Conservation (phyloP, 2,797 vertebrate species). For the Chiropotes sagulatus region DNA sequence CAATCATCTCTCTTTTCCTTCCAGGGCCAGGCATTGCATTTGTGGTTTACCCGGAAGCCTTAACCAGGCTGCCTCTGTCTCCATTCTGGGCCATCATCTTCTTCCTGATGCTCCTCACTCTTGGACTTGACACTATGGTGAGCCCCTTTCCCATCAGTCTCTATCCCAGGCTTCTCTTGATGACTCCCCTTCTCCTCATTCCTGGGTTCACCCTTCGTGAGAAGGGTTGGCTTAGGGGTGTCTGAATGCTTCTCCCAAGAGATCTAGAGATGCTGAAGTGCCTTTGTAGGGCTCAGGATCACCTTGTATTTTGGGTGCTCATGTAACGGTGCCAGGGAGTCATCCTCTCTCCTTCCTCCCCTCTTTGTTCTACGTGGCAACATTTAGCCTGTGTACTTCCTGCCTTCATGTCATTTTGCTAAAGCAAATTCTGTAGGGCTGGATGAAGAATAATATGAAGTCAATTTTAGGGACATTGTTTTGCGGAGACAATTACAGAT, state of each 20-base stretch:
- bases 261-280: fast-evolving
- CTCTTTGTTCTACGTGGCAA: background rate
- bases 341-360: background rate
- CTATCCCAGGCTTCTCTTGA: background rate
- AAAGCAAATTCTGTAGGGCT: background rate
- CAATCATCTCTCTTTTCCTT: constrained; percentile 41
- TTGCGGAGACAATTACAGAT: constrained; percentile 26
- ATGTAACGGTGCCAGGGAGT: fast-evolving
- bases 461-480: constrained; percentile 47
- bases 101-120: constrained; percentile 98
- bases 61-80: constrained; percentile 96
- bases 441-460: background rate
- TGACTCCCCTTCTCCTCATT: background rate
- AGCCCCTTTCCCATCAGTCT: constrained; percentile 47
- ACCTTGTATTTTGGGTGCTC: background rate
- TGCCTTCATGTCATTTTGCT: constrained; percentile 22
- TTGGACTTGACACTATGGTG: constrained; percentile 99
- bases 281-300: background rate
- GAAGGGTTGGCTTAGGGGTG: background rate
- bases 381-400: background rate
- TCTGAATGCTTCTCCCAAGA: fast-evolving
- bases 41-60: constrained; percentile 97
- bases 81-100: constrained; percentile 99
- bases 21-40: constrained; percentile 98
- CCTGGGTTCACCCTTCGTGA: background rate